Evolutionary conservation across 2,888 invertebrate species (phyloP), one percentile per base, ranked within the genome.

Genomic region (Callyntrura sp.): DNA sequence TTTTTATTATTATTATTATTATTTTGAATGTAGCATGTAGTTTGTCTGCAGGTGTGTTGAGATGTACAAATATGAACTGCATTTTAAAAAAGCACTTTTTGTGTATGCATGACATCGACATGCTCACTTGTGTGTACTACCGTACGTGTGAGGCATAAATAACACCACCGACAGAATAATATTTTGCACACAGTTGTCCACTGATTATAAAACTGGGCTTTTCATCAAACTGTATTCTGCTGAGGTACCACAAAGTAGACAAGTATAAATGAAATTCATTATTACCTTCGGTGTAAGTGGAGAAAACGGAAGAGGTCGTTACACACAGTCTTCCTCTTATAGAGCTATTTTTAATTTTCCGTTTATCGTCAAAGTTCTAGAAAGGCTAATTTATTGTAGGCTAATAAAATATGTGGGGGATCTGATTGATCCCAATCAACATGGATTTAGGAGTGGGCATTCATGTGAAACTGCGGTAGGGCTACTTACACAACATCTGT

Each of bases 31-130:
- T 12, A 20, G 28, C 57, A 55, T 79, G 57, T 43, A 35, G 17
- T 35, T 23, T 35, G 28, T 28, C 57, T 60, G 60, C 35, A 79
- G 57, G 79, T 78, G 78, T 28, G 35, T 35, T 35, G 28, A 23
- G 28, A 20, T 76, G 68, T 78, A 78, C 79, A 79, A 79, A 79
- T 79, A 78, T 55, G 78, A 78, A 55, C 9, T 78, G 55, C 55
- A 55, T 78, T 78, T 55, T 76, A 14, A 14, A n/a, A 48, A 25
- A 51, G 51, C 14, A 48, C 76, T 76, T 55, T 76, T 17, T 51
- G 3, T 0, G 51, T 35, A 35, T 51, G 25, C 51, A 76, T 48
- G 51, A 76, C 76, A 73, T 45, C 23, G 51, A 76, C 76, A 73
- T 45, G 79, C 8, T 35, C 14, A 45, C 45, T 51, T 48, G 20